Evolutionary conservation across 2,797 vertebrate genomes (phyloP).

Genomic region (Clarias laeviceps): DNA sequence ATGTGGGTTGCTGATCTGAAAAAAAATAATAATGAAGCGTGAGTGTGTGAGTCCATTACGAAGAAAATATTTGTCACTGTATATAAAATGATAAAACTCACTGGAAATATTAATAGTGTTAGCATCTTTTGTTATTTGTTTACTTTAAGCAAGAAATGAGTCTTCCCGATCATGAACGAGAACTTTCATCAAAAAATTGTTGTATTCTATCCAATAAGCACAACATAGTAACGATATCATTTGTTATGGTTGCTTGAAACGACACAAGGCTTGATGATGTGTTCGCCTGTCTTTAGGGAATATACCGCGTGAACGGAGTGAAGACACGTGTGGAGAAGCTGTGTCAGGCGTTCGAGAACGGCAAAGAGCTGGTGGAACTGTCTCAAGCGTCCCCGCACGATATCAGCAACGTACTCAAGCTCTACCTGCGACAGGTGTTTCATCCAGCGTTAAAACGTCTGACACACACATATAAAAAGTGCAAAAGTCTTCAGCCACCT

Average conservation of each 20-base stretch:
- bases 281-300: slow-evolving; percentile 78
- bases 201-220: neutral
- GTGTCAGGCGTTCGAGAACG: slow-evolving; percentile 95
- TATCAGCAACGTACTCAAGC: slow-evolving; percentile 96
- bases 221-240: neutral
- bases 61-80: neutral
- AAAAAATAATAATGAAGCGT: neutral
- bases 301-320: slow-evolving; percentile 95
- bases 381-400: slow-evolving; percentile 94
- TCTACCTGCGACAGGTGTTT: slow-evolving; percentile 92
- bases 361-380: slow-evolving; percentile 93
- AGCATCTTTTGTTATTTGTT: neutral
- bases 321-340: slow-evolving; percentile 97
- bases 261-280: neutral
- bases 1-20: neutral
- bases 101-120: neutral
- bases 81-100: too few species aligned
- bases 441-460: neutral
- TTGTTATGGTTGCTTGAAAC: neutral
- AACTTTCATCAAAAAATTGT: neutral
- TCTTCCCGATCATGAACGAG: neutral
- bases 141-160: neutral
- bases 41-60: neutral
- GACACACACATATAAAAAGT: neutral
- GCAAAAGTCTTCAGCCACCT: too few species aligned